Evolutionary conservation across 2,113 vertebrate genomes (phyloP).

Genomic region (Strigops habroptila): DNA sequence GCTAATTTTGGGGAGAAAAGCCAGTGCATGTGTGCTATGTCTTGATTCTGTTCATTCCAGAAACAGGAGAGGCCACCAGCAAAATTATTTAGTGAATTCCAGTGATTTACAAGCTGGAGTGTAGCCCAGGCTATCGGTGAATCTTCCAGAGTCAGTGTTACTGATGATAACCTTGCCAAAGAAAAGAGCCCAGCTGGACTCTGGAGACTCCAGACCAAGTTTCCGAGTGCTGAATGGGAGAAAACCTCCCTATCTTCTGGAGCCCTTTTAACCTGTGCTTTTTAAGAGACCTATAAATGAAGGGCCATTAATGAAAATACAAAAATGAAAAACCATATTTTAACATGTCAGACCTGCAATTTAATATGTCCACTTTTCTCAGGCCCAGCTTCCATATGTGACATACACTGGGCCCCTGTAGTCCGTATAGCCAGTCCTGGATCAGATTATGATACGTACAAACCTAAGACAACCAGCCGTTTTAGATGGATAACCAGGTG

Average conservation of each 20-base stretch:
- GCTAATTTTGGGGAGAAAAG: background rate
- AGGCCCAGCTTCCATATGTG: background rate
- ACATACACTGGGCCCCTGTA: background rate
- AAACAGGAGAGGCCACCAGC: background rate
- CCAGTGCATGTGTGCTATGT: background rate
- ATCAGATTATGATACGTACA: background rate
- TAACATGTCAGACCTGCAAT: background rate
- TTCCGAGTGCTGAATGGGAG: background rate
- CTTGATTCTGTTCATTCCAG: background rate
- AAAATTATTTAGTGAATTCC: background rate
- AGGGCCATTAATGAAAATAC: background rate
- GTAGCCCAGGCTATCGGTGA: background rate
- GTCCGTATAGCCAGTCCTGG: background rate
- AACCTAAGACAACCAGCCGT: background rate
- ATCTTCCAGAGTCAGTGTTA: background rate
- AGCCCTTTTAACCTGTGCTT: background rate
- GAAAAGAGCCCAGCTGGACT: background rate
- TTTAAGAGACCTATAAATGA: background rate
- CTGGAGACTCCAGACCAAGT: background rate
- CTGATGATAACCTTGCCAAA: background rate
- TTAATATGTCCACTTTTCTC: background rate
- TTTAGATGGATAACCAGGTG: slow-evolving; percentile 47
- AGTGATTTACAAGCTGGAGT: background rate
- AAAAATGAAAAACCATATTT: background rate
- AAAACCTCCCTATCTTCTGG: background rate